Evolutionary conservation across 2,888 invertebrate species (phyloP), one percentile per base, ranked within the genome.

Genomic region (Kryphioiulus occultus): DNA sequence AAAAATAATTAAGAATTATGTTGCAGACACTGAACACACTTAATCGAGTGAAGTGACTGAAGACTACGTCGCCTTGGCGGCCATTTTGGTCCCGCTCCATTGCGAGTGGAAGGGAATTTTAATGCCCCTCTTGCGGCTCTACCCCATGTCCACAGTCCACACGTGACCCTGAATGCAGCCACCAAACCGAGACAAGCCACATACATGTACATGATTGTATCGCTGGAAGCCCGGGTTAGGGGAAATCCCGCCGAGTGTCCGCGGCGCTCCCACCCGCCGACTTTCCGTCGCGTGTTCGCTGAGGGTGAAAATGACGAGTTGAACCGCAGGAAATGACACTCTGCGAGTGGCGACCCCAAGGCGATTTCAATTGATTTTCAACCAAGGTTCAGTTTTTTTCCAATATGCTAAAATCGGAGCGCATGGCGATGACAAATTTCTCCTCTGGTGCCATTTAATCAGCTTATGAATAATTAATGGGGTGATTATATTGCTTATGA

Each of bases 161-260:
- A 26, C 82, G 26, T 82, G 26, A 30, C 26, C 32, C 82, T 82
- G 42, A 85, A 85, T 39, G 85, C n/a, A 42, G 85, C 85, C 85
- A 85, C 42, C 85, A 85, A 85, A 85, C 85, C 85, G 39, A 85
- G 35, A 85, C 85, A 85, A 85, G 39, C 85, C 85, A 35, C 85
- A 82, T n/a, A n/a, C n/a, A n/a, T n/a, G n/a, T n/a, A n/a, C n/a
- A n/a, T n/a, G n/a, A n/a, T 26, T 22, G 22, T 35, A 85, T 4
- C 85, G 15, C 5, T 32, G 30, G 15, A 85, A 32, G 22, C 26
- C 19, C 19, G 32, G 39, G 32, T 9, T 7, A 32, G n/a, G 26
- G 78, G 78, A 78, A 78, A 42, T 42, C 42, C 42, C 42, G 42
- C 42, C 42, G 10, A 42, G 42, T 9, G 42, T 42, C 42, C 42